Conservation (phyloP, 2,888 invertebrate species). For the Caenorhabditis sp. region DNA sequence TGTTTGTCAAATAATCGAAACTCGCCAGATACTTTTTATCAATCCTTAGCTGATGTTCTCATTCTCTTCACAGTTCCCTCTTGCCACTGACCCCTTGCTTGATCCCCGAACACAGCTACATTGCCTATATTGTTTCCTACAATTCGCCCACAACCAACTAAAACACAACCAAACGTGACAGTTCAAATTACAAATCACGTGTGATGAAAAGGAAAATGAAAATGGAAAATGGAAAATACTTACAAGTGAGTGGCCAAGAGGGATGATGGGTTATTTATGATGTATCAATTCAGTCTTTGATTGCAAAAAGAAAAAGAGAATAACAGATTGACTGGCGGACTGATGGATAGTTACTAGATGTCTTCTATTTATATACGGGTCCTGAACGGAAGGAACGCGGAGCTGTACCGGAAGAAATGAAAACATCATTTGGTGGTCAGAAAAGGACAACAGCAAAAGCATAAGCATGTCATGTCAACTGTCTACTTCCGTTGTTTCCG, state of each 20-base stretch:
- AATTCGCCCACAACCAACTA: not conserved
- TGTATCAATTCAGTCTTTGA: slow-evolving; percentile 5
- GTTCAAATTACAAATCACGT: slow-evolving; percentile 8
- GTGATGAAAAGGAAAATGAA: not conserved
- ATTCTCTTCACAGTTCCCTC: too few species aligned
- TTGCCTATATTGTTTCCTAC: too few species aligned
- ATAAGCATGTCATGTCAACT: not conserved
- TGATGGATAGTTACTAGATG: not conserved
- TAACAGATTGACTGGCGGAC: not conserved
- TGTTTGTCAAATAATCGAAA: too few species aligned
- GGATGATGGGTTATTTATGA: slow-evolving; percentile 7
- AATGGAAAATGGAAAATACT: too few species aligned
- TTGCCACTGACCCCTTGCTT: too few species aligned
- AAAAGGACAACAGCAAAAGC: slow-evolving; percentile 1
- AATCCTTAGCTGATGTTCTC: too few species aligned
- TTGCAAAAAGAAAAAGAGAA: not conserved
- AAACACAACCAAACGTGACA: slow-evolving; percentile 15
- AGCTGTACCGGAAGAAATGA: slow-evolving; percentile 1
- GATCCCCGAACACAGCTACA: too few species aligned
- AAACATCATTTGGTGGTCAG: not conserved
- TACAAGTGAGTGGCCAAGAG: not conserved
- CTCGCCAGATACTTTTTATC: too few species aligned
- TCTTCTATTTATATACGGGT: not conserved
- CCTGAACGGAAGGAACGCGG: not conserved
- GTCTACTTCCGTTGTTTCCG: slow-evolving; percentile 12